Evolutionary conservation across 2,797 vertebrate species (phyloP).

Genomic region (Enteromius mattozi): DNA sequence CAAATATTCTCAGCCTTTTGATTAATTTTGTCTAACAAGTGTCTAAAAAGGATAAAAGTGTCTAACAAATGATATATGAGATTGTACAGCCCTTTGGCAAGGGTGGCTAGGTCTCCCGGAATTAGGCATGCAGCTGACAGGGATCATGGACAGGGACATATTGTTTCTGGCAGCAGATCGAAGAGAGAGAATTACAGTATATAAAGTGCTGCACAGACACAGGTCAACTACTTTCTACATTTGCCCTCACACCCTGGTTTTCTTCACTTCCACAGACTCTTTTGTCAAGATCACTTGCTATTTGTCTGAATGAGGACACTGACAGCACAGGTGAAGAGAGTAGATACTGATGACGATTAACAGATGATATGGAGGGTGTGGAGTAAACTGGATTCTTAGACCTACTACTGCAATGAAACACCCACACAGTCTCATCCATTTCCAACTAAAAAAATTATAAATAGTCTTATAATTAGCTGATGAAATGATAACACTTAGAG

Average conservation of each 20-base stretch:
- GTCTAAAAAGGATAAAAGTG: neutral
- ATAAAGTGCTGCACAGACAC: neutral
- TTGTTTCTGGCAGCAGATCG: neutral
- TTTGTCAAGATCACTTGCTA: neutral
- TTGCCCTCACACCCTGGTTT: neutral
- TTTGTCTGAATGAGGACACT: neutral
- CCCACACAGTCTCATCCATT: neutral
- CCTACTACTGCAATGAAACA: neutral
- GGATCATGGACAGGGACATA: neutral
- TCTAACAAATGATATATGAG: neutral
- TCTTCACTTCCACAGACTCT: neutral
- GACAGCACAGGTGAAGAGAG: constrained; percentile 6
- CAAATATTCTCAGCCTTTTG: neutral
- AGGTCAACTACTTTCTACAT: neutral
- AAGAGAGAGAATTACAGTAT: neutral
- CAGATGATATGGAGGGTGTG: neutral
- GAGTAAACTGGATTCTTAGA: neutral
- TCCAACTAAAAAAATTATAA: neutral
- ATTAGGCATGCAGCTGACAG: constrained; percentile 3
- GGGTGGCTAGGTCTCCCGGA: neutral
- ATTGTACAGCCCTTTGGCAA: neutral
- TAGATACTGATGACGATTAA: neutral
- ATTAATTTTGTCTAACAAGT: neutral
- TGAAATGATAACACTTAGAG: neutral
- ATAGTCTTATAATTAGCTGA: neutral